Percentiles rank a stretch among this genome's conserved stretches.
Evolutionary conservation across 2,113 vertebrate genomes (phyloP).

Genomic region (Turdus rufiventris): DNA sequence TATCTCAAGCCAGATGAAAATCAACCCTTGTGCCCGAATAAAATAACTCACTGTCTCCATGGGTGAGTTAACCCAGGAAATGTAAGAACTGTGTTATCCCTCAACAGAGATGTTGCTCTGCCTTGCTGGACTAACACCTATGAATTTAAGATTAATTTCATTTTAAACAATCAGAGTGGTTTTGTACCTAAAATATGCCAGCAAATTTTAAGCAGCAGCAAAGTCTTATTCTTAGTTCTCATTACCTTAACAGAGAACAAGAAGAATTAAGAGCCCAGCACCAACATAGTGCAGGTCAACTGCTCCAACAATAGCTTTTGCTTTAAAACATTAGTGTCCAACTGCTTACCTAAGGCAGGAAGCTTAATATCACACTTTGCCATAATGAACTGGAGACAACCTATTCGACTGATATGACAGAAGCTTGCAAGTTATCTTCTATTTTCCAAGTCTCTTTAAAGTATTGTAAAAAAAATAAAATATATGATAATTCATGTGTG

Average conservation of each 20-base stretch:
- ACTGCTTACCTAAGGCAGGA: background rate
- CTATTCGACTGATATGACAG: background rate
- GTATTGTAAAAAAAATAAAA: background rate
- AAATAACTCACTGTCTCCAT: background rate
- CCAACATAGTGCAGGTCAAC: background rate
- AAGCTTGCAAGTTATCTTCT: background rate
- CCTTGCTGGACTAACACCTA: background rate
- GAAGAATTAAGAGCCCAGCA: background rate
- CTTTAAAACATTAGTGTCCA: background rate
- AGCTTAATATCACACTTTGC: background rate
- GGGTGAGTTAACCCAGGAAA: background rate
- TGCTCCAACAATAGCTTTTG: background rate
- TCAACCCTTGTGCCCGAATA: background rate
- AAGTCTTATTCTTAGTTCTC: background rate
- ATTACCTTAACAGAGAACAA: background rate
- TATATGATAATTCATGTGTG: background rate
- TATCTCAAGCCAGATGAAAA: background rate
- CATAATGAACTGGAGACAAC: background rate
- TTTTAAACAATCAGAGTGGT: background rate
- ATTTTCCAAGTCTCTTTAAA: background rate
- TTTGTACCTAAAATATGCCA: background rate
- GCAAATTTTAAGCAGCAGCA: background rate
- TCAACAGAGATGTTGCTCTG: background rate
- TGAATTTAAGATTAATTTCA: background rate
- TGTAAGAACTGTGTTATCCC: background rate